Conservation (phyloP, 2,113 vertebrate species). For the Oreochromis niloticus region DNA sequence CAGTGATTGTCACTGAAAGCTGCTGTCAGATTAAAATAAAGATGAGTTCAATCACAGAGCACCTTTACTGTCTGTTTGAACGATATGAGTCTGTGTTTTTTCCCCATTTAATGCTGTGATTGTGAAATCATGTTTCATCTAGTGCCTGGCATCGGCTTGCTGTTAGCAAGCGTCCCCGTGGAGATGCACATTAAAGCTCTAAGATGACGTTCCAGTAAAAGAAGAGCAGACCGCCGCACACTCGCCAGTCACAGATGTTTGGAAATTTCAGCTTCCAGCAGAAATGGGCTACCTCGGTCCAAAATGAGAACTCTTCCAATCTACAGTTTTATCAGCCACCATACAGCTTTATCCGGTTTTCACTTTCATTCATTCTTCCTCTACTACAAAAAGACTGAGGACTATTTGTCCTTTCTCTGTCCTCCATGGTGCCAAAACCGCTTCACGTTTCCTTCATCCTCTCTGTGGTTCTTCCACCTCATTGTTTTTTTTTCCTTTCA, state of each 20-base stretch:
- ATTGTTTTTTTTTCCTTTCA: background rate
- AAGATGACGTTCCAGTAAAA: background rate
- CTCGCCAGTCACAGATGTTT: conserved; percentile 4
- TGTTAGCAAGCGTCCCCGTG: background rate
- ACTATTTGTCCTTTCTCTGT: background rate
- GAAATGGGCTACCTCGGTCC: background rate
- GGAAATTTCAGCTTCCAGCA: background rate
- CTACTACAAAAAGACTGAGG: background rate
- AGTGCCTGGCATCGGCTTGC: background rate
- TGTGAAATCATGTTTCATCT: conserved; percentile 4
- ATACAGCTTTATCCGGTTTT: background rate
- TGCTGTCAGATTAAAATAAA: background rate
- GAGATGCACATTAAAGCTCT: conserved; percentile 25
- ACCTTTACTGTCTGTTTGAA: background rate
- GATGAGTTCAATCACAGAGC: background rate
- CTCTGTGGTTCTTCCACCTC: background rate
- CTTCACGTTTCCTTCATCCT: background rate
- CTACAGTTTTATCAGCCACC: background rate
- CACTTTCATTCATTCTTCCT: background rate
- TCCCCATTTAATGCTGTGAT: background rate
- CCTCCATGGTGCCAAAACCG: background rate
- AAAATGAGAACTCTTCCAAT: background rate
- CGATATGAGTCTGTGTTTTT: background rate
- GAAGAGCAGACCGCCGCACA: background rate
- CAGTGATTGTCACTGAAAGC: conserved; percentile 2